Evolutionary conservation across 2,113 vertebrate species (phyloP).

Genomic region (Echinops telfairi): DNA sequence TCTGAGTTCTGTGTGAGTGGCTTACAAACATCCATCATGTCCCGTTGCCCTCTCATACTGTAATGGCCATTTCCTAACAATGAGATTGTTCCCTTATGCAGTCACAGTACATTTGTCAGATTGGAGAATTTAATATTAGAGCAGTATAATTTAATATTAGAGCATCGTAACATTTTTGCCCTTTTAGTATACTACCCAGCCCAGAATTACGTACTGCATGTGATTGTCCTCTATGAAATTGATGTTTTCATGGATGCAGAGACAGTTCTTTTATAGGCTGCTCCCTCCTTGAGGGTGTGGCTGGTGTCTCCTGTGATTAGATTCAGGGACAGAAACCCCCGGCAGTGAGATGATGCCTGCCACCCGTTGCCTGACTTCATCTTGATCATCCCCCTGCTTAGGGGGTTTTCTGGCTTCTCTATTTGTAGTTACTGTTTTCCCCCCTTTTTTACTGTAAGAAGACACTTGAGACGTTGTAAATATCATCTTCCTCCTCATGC

Average conservation of each 20-base stretch:
- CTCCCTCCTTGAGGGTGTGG: not conserved
- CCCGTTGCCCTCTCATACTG: not conserved
- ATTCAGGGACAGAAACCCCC: not conserved
- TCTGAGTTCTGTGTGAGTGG: not conserved
- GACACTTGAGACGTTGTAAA: not conserved
- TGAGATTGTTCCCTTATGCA: not conserved
- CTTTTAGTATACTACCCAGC: not conserved
- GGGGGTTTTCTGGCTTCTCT: constrained; percentile 10
- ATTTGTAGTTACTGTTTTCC: not conserved
- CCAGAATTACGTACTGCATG: not conserved
- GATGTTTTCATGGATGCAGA: constrained; percentile 34
- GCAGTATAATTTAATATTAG: not conserved
- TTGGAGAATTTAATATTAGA: not conserved
- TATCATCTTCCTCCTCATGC: not conserved
- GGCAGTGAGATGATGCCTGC: not conserved
- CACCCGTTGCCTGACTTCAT: not conserved
- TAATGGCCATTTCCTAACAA: not conserved
- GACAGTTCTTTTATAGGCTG: not conserved
- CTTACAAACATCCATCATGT: not conserved
- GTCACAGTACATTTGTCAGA: not conserved
- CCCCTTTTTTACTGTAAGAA: constrained; percentile 1
- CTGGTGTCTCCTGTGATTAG: not conserved
- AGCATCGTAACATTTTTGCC: not conserved
- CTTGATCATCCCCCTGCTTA: not conserved
- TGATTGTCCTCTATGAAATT: constrained; percentile 49